Conservation (phyloP, 2,797 vertebrate genomes). For the Kryptolebias ocellatus region DNA sequence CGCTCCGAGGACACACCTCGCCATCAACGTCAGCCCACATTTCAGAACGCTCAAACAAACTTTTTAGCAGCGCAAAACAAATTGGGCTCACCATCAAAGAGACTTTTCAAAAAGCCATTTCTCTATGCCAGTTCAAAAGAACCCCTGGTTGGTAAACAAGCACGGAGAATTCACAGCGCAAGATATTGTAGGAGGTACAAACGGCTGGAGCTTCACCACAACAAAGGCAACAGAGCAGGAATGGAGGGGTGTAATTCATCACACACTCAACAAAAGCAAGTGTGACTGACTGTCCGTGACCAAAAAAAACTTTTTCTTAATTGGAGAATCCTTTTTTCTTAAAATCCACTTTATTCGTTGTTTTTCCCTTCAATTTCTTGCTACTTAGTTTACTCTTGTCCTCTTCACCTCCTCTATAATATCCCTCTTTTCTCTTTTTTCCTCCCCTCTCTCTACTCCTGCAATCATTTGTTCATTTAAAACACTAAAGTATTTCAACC, state of each 20-base stretch:
- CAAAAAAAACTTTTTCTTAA: conserved; percentile 76
- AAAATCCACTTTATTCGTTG: conserved; percentile 50
- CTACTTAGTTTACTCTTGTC: conserved; percentile 68
- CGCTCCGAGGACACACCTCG: conserved; percentile 56
- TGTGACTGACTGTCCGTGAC: conserved; percentile 80
- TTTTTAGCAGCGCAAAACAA: conserved; percentile 74
- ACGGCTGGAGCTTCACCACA: conserved; percentile 74
- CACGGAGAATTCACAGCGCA: conserved; percentile 71
- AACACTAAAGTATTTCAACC: conserved; percentile 67
- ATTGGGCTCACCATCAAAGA: conserved; percentile 80
- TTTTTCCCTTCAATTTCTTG: conserved; percentile 62
- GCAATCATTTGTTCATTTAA: conserved; percentile 72
- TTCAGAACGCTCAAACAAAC: conserved; percentile 65
- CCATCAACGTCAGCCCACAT: conserved; percentile 41
- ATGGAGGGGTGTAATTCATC: conserved; percentile 79
- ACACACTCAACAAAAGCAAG: conserved; percentile 76
- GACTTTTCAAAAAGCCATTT: conserved; percentile 76
- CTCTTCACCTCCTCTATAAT: conserved; percentile 37
- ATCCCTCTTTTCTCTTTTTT: conserved; percentile 20
- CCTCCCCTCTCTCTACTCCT: background rate
- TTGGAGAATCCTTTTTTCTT: conserved; percentile 72
- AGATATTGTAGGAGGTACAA: conserved; percentile 77
- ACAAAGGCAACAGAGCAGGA: conserved; percentile 73
- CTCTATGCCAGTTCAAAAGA: conserved; percentile 76
- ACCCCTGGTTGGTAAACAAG: conserved; percentile 69